Evolutionary conservation across 2,888 invertebrate species (phyloP), one percentile per base, ranked within the genome.

Genomic region (Vandiemenella viatica): DNA sequence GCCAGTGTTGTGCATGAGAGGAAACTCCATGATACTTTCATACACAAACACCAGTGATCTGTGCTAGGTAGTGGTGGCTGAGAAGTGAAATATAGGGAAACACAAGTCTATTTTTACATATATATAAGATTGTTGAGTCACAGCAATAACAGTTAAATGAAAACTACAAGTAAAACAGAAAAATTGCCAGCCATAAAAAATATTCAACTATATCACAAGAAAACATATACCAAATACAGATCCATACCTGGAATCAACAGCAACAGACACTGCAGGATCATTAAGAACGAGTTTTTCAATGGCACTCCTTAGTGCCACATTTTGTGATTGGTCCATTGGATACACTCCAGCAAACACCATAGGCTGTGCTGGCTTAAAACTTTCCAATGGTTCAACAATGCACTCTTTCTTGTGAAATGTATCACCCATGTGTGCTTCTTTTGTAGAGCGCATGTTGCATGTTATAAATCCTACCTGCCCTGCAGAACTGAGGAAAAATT

Each of bases 381-480:
- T 77, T 41, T 72, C 69, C 46, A 84, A 62, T 2, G 79, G 68
- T 55, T 77, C 72, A 0, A 82, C 75, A 1, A 66, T 61, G 5
- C 62, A 57, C 46, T 68, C 67, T 56, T 74, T 73, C 17, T 73
- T 63, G 61, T 77, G 71, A 38, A 86, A 65, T 1, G 88, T 88
- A 60, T 88, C 89, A 1, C 89, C 89, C 48, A 89, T 78, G 49
- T 72, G 65, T 1, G 84, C 80, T 62, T 88, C 86, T 55, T 75
- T 73, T 37, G 79, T 76, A 37, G 76, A 75, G 53, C 80, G 72
- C 79, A 91, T 87, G 58, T 82, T 84, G 58, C 86, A 85, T 3
- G 79, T 79, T 51, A 97, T 67, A 62, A 89, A 82, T 5, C 95
- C 95, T 56, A 96, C 92, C 74, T 97, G 96, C 2, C 97, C 97